Conservation (phyloP, 2,888 invertebrate genomes). For the Stomorhina lunata region DNA sequence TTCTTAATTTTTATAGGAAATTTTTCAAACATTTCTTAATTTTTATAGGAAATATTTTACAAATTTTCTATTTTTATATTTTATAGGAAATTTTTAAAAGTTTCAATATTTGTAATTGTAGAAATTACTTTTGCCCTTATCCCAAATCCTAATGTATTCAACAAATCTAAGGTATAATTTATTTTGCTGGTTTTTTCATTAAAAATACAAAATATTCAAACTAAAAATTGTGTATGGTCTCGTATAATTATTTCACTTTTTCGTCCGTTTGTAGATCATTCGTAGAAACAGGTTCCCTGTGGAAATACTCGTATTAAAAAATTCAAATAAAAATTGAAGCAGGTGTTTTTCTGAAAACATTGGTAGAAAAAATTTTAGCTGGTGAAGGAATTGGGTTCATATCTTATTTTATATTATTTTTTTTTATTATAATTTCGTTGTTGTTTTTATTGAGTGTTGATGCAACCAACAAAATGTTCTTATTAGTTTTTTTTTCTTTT, state of each 20-base stretch:
- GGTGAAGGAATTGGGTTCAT: conserved; percentile 8
- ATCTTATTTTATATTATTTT: conserved; percentile 13
- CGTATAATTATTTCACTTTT: conserved; percentile 34
- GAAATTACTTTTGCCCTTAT: not conserved
- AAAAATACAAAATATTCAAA: conserved; percentile 6
- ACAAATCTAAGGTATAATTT: conserved; percentile 31
- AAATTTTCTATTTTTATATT: too few species aligned
- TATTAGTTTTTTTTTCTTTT: not conserved
- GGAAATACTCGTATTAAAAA: not conserved
- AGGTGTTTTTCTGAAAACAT: conserved; percentile 41
- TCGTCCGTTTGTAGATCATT: not conserved
- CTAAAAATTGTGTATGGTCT: conserved; percentile 3
- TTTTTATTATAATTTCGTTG: not conserved
- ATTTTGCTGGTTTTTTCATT: not conserved
- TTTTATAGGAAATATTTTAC: too few species aligned
- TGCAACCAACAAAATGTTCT: conserved; percentile 9
- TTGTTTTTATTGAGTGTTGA: conserved; percentile 28
- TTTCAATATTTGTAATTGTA: not conserved
- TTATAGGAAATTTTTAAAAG: too few species aligned
- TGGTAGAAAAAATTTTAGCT: not conserved
- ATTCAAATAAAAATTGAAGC: conserved; percentile 3
- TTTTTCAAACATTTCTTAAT: too few species aligned
- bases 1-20: too few species aligned
- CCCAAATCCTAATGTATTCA: conserved; percentile 15
- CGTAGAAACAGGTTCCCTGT: conserved; percentile 37